Percentiles rank a stretch among this genome's conserved stretches.
These are phyloP conservation scores for Trachymyrmex cornetzi DNA, from an alignment of 1,140 invertebrate species.

Conservation along the genomic window DNA sequence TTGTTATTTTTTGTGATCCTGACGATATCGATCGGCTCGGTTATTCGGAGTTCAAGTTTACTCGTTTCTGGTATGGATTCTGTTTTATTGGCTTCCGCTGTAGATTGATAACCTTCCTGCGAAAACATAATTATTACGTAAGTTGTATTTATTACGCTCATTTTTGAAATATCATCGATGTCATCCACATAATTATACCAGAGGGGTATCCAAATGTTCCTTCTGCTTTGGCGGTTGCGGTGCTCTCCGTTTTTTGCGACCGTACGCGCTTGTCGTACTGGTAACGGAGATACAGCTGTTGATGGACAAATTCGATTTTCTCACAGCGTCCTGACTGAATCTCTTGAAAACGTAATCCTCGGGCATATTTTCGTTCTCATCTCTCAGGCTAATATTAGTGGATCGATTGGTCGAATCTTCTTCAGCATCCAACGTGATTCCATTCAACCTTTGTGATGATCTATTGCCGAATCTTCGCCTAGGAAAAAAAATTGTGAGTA, in stretches of 20 bases:
- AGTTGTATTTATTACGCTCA: slow-evolving; percentile 6
- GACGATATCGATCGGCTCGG: slow-evolving; percentile 73
- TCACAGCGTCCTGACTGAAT: slow-evolving; percentile 81
- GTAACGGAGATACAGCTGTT: slow-evolving; percentile 83
- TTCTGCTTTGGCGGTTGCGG: slow-evolving; percentile 79
- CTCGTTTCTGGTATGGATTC: slow-evolving; percentile 64
- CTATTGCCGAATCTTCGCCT: slow-evolving; percentile 80
- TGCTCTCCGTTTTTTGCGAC: slow-evolving; percentile 83
- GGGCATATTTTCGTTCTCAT: slow-evolving; percentile 83
- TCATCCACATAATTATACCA: slow-evolving; percentile 66
- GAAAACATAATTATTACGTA: slow-evolving; percentile 30
- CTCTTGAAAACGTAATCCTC: slow-evolving; percentile 83
- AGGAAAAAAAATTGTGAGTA: background rate
- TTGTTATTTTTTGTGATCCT: slow-evolving; percentile 76
- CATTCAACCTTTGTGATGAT: slow-evolving; percentile 78
- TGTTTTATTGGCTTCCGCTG: slow-evolving; percentile 32
- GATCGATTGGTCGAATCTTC: slow-evolving; percentile 66
- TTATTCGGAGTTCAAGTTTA: slow-evolving; percentile 72
- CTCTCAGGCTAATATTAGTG: slow-evolving; percentile 70
- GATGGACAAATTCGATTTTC: slow-evolving; percentile 84
- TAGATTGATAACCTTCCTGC: slow-evolving; percentile 63
- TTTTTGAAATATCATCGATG: background rate
- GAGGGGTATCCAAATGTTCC: slow-evolving; percentile 72
- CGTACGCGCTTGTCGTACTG: slow-evolving; percentile 80
- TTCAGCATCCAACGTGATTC: slow-evolving; percentile 63